phyloP scores from a whole-genome alignment of 1,140 invertebrate genomes.

The Lepidurus packardi region DNA sequence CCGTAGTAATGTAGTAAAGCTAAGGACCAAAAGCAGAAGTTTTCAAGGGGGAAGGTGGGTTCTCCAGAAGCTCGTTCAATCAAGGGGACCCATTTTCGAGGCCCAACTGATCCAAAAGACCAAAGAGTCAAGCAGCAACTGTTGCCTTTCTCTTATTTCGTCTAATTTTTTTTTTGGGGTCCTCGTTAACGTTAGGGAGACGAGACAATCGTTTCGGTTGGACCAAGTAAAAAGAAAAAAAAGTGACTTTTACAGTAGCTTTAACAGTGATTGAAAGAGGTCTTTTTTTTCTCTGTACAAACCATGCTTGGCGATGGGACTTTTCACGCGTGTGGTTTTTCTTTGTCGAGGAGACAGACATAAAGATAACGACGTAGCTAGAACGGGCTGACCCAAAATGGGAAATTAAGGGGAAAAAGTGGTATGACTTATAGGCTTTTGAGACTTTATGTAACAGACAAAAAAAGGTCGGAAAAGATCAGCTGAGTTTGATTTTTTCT shows the following conservation, averaged over 20 bases:
- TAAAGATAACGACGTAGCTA: slow-evolving; percentile 1
- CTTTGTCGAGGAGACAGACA: neutral
- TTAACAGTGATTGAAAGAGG: neutral
- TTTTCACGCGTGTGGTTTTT: slow-evolving; percentile 16
- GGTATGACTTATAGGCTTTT: neutral
- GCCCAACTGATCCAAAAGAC: neutral
- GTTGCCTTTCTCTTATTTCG: neutral
- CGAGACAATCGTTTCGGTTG: neutral
- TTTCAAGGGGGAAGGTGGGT: neutral
- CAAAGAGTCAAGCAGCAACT: slow-evolving; percentile 7
- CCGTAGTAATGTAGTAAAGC: neutral
- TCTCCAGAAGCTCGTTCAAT: neutral
- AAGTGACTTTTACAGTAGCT: neutral
- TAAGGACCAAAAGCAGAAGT: neutral
- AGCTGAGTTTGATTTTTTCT: no score
- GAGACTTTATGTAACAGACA: neutral
- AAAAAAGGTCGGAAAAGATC: neutral
- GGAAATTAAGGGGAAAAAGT: neutral
- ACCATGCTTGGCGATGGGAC: neutral
- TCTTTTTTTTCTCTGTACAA: neutral
- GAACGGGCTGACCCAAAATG: no score
- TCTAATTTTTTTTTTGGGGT: neutral
- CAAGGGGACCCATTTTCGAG: neutral
- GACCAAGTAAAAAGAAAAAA: neutral
- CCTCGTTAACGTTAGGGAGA: neutral